These are phyloP conservation scores for Popillia japonica DNA, from an alignment of 1,140 invertebrate species.

Conservation along the genomic window DNA sequence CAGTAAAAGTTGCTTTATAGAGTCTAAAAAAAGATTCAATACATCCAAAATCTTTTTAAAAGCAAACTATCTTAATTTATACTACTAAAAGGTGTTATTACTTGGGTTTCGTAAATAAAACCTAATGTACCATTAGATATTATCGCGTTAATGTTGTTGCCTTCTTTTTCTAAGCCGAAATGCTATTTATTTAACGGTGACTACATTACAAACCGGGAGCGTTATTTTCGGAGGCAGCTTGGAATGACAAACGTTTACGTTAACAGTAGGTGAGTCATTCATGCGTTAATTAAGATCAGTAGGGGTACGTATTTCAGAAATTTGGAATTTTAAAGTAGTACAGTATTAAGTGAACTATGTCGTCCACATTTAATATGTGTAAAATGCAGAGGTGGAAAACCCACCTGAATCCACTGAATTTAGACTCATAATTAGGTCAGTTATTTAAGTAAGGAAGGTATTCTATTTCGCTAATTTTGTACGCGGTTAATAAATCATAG, in stretches of 20 bases:
- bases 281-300: conserved; percentile 12
- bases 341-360: neutral
- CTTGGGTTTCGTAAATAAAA: conserved; percentile 17
- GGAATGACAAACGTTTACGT: conserved; percentile 16
- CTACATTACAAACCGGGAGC: neutral
- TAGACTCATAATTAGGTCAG: conserved; percentile 6
- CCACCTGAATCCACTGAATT: neutral
- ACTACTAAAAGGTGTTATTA: neutral
- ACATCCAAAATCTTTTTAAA: neutral
- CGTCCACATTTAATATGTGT: neutral
- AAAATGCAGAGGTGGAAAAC: neutral
- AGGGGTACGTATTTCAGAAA: neutral
- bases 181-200: neutral
- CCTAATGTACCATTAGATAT: conserved; percentile 10
- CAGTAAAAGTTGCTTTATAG: neutral
- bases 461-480: neutral
- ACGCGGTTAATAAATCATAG: too few relatives aligned
- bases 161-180: neutral
- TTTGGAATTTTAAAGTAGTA: neutral
- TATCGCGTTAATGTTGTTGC: neutral
- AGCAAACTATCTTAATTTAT: neutral
- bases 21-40: conserved; percentile 19
- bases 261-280: conserved; percentile 7
- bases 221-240: conserved; percentile 12
- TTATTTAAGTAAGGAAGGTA: conserved; percentile 9